These are phyloP conservation scores for Callimorpha dominula DNA, from an alignment of 2,888 invertebrate species.

Conservation along the genomic window DNA sequence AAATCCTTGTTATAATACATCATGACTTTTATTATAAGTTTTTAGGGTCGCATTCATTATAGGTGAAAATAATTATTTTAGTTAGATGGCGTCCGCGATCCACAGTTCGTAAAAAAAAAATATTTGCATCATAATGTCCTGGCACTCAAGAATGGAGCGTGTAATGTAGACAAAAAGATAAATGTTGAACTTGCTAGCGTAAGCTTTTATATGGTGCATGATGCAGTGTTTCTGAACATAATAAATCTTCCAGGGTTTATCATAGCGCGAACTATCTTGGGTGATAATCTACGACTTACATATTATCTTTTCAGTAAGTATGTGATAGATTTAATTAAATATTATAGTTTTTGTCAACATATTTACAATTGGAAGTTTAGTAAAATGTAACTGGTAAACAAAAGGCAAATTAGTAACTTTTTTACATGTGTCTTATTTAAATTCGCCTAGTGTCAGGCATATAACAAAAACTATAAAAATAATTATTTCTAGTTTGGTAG, in stretches of 20 bases:
- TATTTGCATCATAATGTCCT: background rate
- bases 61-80: no score
- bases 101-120: no score
- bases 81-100: no score
- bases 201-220: slow-evolving; percentile 22
- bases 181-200: slow-evolving; percentile 12
- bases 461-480: no score
- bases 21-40: no score
- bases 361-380: background rate
- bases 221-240: slow-evolving; percentile 39
- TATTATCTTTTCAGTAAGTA: background rate
- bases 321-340: background rate
- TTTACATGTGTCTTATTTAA: background rate
- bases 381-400: background rate
- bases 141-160: background rate
- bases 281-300: background rate
- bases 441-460: background rate
- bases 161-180: slow-evolving; percentile 14
- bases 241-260: slow-evolving; percentile 34
- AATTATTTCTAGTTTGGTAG: no score
- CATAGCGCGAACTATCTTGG: slow-evolving; percentile 16
- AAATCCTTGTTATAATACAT: no score
- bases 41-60: no score
- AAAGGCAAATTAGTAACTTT: background rate
- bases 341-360: background rate